phyloP scores from a whole-genome alignment of 2,888 invertebrate genomes.

The Calephelis perditalis region DNA sequence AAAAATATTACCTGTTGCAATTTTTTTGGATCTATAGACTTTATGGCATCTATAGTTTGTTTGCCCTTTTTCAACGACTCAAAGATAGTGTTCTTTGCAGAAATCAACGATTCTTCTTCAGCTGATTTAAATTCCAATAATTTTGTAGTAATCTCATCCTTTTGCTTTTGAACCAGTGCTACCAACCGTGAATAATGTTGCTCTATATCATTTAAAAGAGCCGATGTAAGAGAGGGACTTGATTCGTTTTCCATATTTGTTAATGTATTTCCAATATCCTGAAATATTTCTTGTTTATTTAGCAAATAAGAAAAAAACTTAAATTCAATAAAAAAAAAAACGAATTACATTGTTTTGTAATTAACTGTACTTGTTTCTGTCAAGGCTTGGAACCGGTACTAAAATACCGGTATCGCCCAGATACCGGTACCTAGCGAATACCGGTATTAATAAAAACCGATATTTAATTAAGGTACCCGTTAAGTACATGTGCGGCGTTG shows the following conservation, averaged over 20 bases:
- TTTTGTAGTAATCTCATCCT: constrained; percentile 55
- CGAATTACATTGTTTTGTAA: too few relatives aligned
- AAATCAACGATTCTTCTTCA: constrained; percentile 49
- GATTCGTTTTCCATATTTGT: constrained; percentile 50
- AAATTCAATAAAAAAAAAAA: too few relatives aligned
- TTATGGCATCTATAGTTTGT: constrained; percentile 27
- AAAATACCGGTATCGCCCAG: too few relatives aligned
- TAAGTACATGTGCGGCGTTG: too few relatives aligned
- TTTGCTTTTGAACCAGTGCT: constrained; percentile 71
- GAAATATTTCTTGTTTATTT: constrained; percentile 23
- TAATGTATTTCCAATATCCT: constrained; percentile 62
- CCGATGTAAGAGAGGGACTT: constrained; percentile 42
- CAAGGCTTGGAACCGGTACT: too few relatives aligned
- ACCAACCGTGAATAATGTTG: constrained; percentile 74
- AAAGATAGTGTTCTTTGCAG: constrained; percentile 45
- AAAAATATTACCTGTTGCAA: constrained; percentile 43
- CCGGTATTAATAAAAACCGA: too few relatives aligned
- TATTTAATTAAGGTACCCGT: too few relatives aligned
- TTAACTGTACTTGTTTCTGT: too few relatives aligned
- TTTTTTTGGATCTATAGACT: constrained; percentile 40
- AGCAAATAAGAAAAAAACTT: too few relatives aligned
- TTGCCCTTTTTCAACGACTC: constrained; percentile 47
- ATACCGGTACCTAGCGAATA: too few relatives aligned
- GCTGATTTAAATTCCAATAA: constrained; percentile 45
- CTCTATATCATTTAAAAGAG: constrained; percentile 52